Evolutionary conservation across 2,797 vertebrate genomes (phyloP).

Genomic region (Triplophysa bombifrons): DNA sequence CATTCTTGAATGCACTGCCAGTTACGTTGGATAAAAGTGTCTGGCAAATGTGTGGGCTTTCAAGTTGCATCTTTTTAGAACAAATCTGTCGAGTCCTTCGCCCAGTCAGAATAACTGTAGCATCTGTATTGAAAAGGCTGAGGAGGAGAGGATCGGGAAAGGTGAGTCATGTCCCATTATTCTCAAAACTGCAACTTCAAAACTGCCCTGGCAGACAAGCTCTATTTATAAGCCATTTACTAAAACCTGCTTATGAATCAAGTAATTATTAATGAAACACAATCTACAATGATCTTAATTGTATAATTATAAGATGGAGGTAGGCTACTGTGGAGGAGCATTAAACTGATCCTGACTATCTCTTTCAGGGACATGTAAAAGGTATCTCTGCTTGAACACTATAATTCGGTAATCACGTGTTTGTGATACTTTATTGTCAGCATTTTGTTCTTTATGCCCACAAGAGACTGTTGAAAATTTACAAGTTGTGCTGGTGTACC

Average conservation of each 20-base stretch:
- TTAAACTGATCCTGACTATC: slow-evolving; percentile 7
- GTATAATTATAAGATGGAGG: slow-evolving; percentile 34
- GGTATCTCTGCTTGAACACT: background rate
- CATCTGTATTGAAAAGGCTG: slow-evolving; percentile 20
- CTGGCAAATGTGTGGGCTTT: background rate
- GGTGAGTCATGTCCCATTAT: slow-evolving; percentile 55
- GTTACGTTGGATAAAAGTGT: background rate
- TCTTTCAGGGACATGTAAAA: slow-evolving; percentile 5
- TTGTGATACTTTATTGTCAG: no score
- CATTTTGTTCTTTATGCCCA: background rate
- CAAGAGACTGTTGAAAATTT: background rate
- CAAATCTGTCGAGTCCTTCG: background rate
- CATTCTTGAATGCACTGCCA: background rate
- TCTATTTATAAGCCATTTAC: slow-evolving; percentile 28
- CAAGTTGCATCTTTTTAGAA: background rate
- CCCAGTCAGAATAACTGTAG: slow-evolving; percentile 18
- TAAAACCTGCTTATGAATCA: slow-evolving; percentile 8
- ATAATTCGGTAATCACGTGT: background rate
- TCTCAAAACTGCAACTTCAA: slow-evolving; percentile 49
- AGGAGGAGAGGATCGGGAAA: background rate
- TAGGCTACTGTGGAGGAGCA: background rate
- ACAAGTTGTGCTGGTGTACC: background rate
- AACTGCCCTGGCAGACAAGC: slow-evolving; percentile 41
- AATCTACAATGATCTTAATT: slow-evolving; percentile 36
- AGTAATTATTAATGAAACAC: slow-evolving; percentile 40